These are phyloP conservation scores for Mactra quadrangularis DNA, from an alignment of 1,140 invertebrate species.

Conservation along the genomic window DNA sequence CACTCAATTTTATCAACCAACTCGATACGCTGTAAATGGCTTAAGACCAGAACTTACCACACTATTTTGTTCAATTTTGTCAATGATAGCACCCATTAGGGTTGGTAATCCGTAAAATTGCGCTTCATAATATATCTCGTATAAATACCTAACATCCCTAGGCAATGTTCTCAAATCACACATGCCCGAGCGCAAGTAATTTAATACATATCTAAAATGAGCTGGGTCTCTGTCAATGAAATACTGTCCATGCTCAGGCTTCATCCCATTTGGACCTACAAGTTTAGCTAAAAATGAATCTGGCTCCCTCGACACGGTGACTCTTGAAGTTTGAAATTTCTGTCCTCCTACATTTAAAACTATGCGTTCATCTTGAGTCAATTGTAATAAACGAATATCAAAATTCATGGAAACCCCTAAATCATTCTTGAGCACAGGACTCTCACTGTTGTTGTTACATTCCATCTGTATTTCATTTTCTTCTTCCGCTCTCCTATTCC, in stretches of 20 bases:
- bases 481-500: no score
- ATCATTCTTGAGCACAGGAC: neutral
- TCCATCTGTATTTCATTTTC: neutral
- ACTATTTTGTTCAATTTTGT: constrained; percentile 9
- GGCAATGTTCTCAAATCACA: constrained; percentile 10
- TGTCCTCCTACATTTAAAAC: neutral
- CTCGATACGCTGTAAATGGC: neutral
- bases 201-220: constrained; percentile 12
- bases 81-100: neutral
- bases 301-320: neutral
- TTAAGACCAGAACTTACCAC: neutral
- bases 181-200: neutral
- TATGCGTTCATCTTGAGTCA: neutral
- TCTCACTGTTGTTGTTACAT: neutral
- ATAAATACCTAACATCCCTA: neutral
- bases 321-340: neutral
- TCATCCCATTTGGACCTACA: neutral
- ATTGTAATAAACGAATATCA: no score
- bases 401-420: neutral
- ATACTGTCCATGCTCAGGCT: no score
- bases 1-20: neutral
- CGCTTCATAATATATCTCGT: constrained; percentile 8
- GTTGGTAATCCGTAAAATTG: neutral
- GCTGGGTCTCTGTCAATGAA: constrained; percentile 14
- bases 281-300: neutral